These are phyloP conservation scores for Drosophila tsacasi DNA, from an alignment of 1,140 invertebrate species.

Conservation along the genomic window DNA sequence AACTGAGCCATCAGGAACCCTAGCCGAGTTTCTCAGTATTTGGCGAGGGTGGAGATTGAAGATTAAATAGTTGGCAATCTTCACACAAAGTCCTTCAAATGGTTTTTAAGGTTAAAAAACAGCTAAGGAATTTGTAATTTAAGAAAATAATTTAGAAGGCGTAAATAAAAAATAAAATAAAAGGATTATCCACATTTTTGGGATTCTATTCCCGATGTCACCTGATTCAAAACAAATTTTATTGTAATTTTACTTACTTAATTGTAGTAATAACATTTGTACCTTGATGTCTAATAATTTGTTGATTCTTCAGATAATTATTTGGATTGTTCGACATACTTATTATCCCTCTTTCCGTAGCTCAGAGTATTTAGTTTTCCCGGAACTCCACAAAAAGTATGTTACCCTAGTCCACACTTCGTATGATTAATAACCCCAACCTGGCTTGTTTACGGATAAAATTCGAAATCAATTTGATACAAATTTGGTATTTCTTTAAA, in stretches of 20 bases:
- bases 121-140: background rate
- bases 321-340: no score
- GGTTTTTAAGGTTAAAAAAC: background rate
- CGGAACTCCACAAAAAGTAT: background rate
- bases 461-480: background rate
- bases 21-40: background rate
- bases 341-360: no score
- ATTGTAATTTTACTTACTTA: no score
- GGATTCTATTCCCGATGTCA: no score
- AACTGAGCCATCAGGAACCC: constrained; percentile 51
- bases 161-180: no score
- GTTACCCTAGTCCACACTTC: background rate
- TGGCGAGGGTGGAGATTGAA: background rate
- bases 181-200: no score
- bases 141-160: background rate
- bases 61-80: background rate
- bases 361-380: background rate
- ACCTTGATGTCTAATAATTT: no score
- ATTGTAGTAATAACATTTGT: no score
- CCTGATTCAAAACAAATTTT: no score
- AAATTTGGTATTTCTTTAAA: background rate
- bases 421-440: background rate
- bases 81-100: constrained; percentile 7
- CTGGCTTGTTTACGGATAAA: background rate
- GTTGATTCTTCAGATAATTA: no score